Evolutionary conservation across 2,888 invertebrate genomes (phyloP).

Genomic region (Stomorhina lunata): DNA sequence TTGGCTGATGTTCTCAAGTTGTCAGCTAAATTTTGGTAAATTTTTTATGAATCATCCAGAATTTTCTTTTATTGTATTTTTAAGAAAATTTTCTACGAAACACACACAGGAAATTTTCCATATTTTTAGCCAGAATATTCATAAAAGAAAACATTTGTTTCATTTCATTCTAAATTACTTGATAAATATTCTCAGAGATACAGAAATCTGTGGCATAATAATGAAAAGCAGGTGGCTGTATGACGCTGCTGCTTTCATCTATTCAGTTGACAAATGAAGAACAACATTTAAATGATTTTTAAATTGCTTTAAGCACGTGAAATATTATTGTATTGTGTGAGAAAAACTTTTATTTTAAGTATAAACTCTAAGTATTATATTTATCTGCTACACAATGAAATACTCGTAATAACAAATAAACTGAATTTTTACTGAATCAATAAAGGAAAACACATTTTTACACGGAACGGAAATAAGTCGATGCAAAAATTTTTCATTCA

Average conservation of each 20-base stretch:
- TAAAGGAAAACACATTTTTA: too few relatives aligned
- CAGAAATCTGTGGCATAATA: neutral
- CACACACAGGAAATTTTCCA: neutral
- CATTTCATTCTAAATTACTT: too few relatives aligned
- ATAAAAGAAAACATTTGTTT: neutral
- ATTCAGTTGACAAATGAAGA: neutral
- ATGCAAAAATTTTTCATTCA: neutral
- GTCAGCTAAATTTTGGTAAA: neutral
- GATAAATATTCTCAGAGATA: too few relatives aligned
- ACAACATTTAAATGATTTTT: neutral
- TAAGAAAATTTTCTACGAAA: neutral
- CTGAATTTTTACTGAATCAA: too few relatives aligned
- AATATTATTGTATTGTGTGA: too few relatives aligned
- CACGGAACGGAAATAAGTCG: neutral
- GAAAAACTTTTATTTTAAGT: too few relatives aligned
- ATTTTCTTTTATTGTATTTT: neutral
- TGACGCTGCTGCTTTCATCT: neutral
- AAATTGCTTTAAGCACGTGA: neutral
- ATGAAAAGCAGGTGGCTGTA: neutral
- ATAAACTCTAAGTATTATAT: too few relatives aligned
- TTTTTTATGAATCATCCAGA: slow-evolving; percentile 12
- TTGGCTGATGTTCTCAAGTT: neutral
- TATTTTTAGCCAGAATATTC: neutral
- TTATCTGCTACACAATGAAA: too few relatives aligned
- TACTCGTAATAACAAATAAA: too few relatives aligned